Conservation (phyloP, 1,140 invertebrate species). For the Acarapis woodi region DNA sequence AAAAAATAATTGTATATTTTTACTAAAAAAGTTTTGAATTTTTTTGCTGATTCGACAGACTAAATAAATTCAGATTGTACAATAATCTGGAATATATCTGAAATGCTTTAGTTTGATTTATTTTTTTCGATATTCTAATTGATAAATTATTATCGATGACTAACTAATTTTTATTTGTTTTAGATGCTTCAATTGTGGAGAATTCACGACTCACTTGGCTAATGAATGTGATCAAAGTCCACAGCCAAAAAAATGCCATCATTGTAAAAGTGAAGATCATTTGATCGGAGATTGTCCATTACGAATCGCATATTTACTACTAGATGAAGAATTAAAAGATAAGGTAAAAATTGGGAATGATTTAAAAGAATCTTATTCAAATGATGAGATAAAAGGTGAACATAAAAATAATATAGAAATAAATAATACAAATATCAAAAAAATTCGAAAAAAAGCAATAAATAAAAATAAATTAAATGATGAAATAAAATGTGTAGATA, state of each 20-base stretch:
- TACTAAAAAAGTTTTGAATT: too few species aligned
- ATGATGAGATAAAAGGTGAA: not conserved
- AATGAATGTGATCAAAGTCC: slow-evolving; percentile 53
- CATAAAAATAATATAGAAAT: not conserved
- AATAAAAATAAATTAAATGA: not conserved
- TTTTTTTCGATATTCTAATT: too few species aligned
- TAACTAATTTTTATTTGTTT: slow-evolving; percentile 13
- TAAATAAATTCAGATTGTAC: too few species aligned
- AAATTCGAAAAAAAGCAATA: too few species aligned
- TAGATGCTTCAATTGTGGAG: slow-evolving; percentile 69
- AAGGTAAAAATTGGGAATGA: slow-evolving; percentile 3
- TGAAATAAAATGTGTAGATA: too few species aligned
- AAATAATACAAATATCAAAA: not conserved
- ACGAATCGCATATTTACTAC: too few species aligned
- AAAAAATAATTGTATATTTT: too few species aligned
- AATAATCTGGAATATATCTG: too few species aligned
- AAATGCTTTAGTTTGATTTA: too few species aligned
- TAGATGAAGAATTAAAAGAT: slow-evolving; percentile 12
- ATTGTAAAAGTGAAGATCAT: slow-evolving; percentile 53
- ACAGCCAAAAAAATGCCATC: slow-evolving; percentile 58
- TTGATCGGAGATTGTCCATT: slow-evolving; percentile 53
- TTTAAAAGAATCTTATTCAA: not conserved
- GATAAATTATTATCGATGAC: not conserved
- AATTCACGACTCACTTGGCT: slow-evolving; percentile 64
- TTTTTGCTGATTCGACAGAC: too few species aligned